Percentiles rank a stretch among this genome's conserved stretches.
Evolutionary conservation across 2,888 invertebrate genomes (phyloP).

Genomic region (Anticlea derivata): DNA sequence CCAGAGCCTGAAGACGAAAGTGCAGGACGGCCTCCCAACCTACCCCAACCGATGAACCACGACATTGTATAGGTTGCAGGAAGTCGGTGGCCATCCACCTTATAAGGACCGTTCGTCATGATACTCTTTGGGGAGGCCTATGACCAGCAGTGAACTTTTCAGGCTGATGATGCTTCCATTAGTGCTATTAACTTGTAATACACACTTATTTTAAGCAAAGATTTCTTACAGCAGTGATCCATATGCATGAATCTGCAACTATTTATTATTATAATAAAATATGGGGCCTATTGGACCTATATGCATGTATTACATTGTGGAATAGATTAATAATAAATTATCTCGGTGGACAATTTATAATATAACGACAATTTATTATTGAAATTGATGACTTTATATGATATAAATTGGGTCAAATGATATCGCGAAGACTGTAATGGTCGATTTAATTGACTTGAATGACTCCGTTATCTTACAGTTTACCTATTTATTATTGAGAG

Average conservation of each 20-base stretch:
- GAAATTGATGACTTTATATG: slow-evolving; percentile 77
- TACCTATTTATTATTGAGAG: slow-evolving; percentile 31
- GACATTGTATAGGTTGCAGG: too few relatives aligned
- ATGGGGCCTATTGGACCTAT: not conserved
- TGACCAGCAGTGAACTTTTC: too few relatives aligned
- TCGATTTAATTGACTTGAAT: slow-evolving; percentile 78
- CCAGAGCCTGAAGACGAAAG: too few relatives aligned
- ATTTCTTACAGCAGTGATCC: not conserved
- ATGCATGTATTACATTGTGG: slow-evolving; percentile 25
- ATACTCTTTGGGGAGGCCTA: too few relatives aligned
- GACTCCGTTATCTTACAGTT: slow-evolving; percentile 60
- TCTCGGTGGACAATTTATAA: slow-evolving; percentile 58
- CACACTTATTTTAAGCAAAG: too few relatives aligned
- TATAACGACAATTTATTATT: slow-evolving; percentile 72
- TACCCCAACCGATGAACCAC: too few relatives aligned
- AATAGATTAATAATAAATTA: slow-evolving; percentile 55
- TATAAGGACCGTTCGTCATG: too few relatives aligned
- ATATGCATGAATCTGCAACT: not conserved
- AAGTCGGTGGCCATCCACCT: too few relatives aligned
- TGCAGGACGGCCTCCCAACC: too few relatives aligned
- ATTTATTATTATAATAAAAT: slow-evolving; percentile 11
- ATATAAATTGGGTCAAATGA: slow-evolving; percentile 74
- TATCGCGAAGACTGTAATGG: slow-evolving; percentile 72
- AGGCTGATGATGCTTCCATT: too few relatives aligned
- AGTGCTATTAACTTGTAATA: too few relatives aligned